Evolutionary conservation across 2,888 invertebrate species (phyloP), one percentile per base, ranked within the genome.

Genomic region (Charanyca ferruginea): DNA sequence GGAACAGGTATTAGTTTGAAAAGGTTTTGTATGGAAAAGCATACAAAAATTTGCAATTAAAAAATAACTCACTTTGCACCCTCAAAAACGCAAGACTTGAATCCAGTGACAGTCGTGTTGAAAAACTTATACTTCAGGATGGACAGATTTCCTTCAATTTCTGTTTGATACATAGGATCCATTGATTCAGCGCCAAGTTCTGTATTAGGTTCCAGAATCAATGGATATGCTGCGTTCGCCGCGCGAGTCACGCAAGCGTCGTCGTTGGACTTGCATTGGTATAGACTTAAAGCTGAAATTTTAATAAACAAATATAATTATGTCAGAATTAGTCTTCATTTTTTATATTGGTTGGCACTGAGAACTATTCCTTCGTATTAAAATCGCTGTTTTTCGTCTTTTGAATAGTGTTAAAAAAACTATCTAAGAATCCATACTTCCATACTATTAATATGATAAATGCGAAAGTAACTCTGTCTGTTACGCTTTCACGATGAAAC

Each of bases 101-200:
- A 84, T 28, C 90, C 90, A 2, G 25, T 71, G 0, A 83, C 9
- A 13, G 80, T 80, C 1, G 78, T 69, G 49, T 89, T 76, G 0
- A 63, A 80, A 2, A 89, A 72, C 18, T 78, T 86, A 45, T 75
- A 86, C 8, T 87, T 83, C 8, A 90, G 23, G 0, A 66, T 79
- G 0, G 87, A 80, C 0, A 86, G 52, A 7, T 85, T 77, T 35
- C 78, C 86, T 9, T 85, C 80, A 18, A 90, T 76, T 11, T 61
- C n/a, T 20, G 85, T 59, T 7, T 80, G 57, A n/a, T 71, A 61
- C 49, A 90, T 62, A 0, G 90, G 90, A 49, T 90, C 90, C 44
- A 84, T 61, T 0, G 47, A 18, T 42, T 83, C 79, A 1, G 86
- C 74, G 0, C 84, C 86, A 2, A 85, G 62, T 7, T 77, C 79